A percentile compares a stretch with the other conserved stretches of the same genome.
Conservation (phyloP, 2,113 vertebrate species). For the Scartelaos histophorus region DNA sequence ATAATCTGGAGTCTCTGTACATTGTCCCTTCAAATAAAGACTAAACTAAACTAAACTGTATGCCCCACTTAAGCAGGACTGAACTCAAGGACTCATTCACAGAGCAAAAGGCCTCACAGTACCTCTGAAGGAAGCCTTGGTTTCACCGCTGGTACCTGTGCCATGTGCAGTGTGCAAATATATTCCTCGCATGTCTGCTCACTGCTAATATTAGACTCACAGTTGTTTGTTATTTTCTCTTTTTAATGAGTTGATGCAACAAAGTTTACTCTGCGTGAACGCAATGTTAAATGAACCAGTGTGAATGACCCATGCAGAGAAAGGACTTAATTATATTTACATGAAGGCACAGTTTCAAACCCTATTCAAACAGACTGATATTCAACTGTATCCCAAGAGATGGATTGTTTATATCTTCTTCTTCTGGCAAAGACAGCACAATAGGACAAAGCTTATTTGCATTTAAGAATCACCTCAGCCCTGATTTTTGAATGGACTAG, state of each 20-base stretch:
- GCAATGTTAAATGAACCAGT: slow-evolving; percentile 53
- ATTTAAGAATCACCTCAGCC: slow-evolving; percentile 50
- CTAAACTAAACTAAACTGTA: too few relatives aligned
- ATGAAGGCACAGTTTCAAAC: slow-evolving; percentile 44
- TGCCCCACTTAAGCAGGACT: background rate
- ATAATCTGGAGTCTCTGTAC: too few relatives aligned
- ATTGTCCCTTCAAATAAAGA: too few relatives aligned
- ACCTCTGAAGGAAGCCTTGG: too few relatives aligned
- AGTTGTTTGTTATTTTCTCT: slow-evolving; percentile 25
- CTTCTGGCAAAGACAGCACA: background rate
- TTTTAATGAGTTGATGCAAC: slow-evolving; percentile 38
- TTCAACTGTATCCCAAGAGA: slow-evolving; percentile 16
- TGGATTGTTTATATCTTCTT: slow-evolving; percentile 23
- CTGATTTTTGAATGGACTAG: slow-evolving; percentile 37
- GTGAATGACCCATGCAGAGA: slow-evolving; percentile 31
- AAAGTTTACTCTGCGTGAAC: slow-evolving; percentile 11
- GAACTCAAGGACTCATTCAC: too few relatives aligned
- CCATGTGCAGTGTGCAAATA: background rate
- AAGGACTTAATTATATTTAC: slow-evolving; percentile 34
- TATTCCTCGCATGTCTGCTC: background rate
- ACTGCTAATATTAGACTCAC: slow-evolving; percentile 18
- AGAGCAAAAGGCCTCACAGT: too few relatives aligned
- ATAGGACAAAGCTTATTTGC: slow-evolving; percentile 36
- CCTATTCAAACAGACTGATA: slow-evolving; percentile 12
- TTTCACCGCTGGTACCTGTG: background rate